A percentile compares a stretch with the other conserved stretches of the same genome.
Conservation (phyloP, 2,113 vertebrate species). For the Aplodontia rufa region DNA sequence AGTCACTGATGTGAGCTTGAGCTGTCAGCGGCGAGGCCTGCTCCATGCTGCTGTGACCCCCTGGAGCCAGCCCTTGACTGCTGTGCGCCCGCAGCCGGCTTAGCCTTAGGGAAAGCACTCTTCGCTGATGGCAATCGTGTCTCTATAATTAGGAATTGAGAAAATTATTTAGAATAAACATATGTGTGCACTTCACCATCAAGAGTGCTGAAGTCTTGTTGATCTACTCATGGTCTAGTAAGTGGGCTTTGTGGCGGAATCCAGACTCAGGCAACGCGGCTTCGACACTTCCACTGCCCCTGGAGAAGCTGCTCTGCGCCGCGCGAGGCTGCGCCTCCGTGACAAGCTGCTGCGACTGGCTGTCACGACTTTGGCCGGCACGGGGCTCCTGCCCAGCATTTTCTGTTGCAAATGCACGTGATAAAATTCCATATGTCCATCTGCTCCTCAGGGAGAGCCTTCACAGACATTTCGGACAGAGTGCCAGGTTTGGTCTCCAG, state of each 20-base stretch:
- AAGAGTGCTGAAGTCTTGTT: no score
- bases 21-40: accelerated
- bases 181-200: neutral
- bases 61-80: neutral
- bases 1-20: accelerated
- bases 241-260: no score
- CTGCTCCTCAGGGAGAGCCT: neutral
- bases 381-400: neutral
- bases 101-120: accelerated
- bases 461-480: neutral
- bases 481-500: no score
- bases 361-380: no score
- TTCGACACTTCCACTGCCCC: no score
- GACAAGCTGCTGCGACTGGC: accelerated
- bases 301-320: no score
- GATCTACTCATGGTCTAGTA: neutral
- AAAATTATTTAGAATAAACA: neutral
- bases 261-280: no score
- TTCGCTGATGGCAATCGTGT: neutral
- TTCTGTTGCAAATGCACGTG: neutral
- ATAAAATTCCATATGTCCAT: neutral
- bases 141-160: neutral
- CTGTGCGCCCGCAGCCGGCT: neutral
- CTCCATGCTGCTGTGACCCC: accelerated
- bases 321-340: neutral